Evolutionary conservation across 2,797 vertebrate genomes (phyloP).

Genomic region (Amazona finschi): DNA sequence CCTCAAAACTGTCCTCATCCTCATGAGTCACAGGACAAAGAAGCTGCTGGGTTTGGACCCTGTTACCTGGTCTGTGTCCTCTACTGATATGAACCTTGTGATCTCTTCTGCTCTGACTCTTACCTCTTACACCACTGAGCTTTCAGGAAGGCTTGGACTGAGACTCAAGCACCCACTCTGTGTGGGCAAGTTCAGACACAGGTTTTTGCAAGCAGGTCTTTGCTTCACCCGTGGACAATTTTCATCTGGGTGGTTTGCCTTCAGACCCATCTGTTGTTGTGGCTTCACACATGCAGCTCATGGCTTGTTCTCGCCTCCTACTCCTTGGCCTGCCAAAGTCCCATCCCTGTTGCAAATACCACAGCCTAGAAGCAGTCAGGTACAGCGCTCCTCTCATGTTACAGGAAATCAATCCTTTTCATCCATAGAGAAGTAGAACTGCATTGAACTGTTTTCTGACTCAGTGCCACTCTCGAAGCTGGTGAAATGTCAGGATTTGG

Average conservation of each 20-base stretch:
- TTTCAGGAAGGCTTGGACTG: neutral
- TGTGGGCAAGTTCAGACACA: conserved; percentile 8
- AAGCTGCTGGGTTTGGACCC: neutral
- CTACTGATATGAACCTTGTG: neutral
- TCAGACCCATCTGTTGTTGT: neutral
- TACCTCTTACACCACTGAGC: neutral
- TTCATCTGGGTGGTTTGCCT: conserved; percentile 1
- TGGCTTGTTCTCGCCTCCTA: conserved; percentile 33
- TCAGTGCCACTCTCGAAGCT: neutral
- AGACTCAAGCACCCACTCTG: neutral
- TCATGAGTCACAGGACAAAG: neutral
- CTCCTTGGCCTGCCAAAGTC: neutral
- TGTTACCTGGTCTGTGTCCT: neutral
- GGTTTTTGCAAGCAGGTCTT: conserved; percentile 9
- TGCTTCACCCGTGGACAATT: conserved; percentile 7
- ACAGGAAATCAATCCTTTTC: neutral
- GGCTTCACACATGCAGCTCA: neutral
- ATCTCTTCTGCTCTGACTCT: conserved; percentile 1
- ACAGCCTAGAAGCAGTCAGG: neutral
- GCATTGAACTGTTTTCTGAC: neutral
- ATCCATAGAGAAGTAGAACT: neutral
- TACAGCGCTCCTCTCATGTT: neutral
- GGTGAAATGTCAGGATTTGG: neutral
- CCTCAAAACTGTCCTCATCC: neutral
- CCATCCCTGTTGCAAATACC: neutral